These are phyloP conservation scores for Thecocarcelia acutangulata DNA, from an alignment of 2,888 invertebrate genomes.

Conservation along the genomic window DNA sequence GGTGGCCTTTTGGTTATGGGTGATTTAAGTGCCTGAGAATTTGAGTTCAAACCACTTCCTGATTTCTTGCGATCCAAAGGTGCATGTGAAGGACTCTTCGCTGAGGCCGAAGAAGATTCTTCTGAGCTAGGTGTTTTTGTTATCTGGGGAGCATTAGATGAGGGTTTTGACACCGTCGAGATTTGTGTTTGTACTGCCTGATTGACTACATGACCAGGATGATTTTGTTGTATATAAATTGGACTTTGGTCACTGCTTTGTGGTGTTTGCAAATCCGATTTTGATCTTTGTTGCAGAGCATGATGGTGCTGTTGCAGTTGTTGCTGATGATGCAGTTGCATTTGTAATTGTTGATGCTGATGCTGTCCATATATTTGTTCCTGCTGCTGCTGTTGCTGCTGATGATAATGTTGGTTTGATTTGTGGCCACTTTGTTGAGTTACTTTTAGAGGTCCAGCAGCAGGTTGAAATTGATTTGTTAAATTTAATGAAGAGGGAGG, in stretches of 20 bases:
- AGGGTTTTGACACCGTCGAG: slow-evolving; percentile 75
- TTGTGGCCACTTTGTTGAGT: slow-evolving; percentile 73
- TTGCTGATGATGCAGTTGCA: slow-evolving; percentile 81
- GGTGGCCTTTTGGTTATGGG: slow-evolving; percentile 92
- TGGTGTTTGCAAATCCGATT: slow-evolving; percentile 76
- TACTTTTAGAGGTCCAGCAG: slow-evolving; percentile 79
- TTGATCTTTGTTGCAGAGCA: slow-evolving; percentile 76
- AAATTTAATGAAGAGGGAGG: slow-evolving; percentile 81
- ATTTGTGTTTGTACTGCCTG: slow-evolving; percentile 81
- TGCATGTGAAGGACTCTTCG: slow-evolving; percentile 77
- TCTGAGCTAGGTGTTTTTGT: slow-evolving; percentile 79
- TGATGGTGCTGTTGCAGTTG: slow-evolving; percentile 74
- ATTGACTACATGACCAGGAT: slow-evolving; percentile 81
- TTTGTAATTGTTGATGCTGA: slow-evolving; percentile 80
- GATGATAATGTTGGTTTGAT: slow-evolving; percentile 71
- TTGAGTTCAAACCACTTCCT: slow-evolving; percentile 79
- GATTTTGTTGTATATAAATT: slow-evolving; percentile 81
- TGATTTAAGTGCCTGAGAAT: slow-evolving; percentile 86
- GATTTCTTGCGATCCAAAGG: slow-evolving; percentile 81
- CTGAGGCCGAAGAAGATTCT: slow-evolving; percentile 75
- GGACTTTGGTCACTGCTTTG: slow-evolving; percentile 80
- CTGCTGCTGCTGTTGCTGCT: slow-evolving; percentile 74
- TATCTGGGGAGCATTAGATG: slow-evolving; percentile 71
- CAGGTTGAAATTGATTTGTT: slow-evolving; percentile 80
- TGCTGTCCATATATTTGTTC: slow-evolving; percentile 78